Evolutionary conservation across 2,113 vertebrate species (phyloP).

Genomic region (Prinia subflava): DNA sequence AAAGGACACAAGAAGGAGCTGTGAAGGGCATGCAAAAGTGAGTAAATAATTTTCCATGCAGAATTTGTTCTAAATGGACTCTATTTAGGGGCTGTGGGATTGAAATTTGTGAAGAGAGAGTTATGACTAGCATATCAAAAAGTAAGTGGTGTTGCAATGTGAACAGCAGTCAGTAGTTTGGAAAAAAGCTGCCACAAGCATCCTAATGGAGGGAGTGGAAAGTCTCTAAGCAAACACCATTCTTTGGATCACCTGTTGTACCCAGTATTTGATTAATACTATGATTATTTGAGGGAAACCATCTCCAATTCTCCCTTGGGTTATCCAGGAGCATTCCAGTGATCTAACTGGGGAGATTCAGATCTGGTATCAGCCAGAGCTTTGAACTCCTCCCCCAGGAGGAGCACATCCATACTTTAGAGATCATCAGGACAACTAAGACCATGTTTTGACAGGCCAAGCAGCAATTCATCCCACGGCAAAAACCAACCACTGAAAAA

Average conservation of each 20-base stretch:
- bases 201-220: background rate
- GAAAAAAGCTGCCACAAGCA: background rate
- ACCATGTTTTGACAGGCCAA: background rate
- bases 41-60: constrained; percentile 1
- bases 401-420: background rate
- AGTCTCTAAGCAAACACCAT: background rate
- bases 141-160: background rate
- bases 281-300: background rate
- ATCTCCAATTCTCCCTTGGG: background rate
- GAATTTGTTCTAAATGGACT: background rate
- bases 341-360: background rate
- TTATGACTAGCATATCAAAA: background rate
- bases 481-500: background rate
- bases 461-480: background rate
- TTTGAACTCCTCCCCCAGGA: background rate
- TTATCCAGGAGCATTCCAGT: background rate
- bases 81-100: background rate
- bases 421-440: background rate
- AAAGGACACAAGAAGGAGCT: background rate
- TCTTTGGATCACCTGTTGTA: background rate
- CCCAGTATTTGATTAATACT: background rate
- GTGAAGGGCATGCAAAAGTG: background rate
- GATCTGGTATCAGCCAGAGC: background rate
- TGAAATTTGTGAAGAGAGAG: background rate
- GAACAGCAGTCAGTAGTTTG: background rate